Evolutionary conservation across 2,797 vertebrate species (phyloP), one percentile per base, ranked within the genome.

Genomic region (Typhlichthys subterraneus): DNA sequence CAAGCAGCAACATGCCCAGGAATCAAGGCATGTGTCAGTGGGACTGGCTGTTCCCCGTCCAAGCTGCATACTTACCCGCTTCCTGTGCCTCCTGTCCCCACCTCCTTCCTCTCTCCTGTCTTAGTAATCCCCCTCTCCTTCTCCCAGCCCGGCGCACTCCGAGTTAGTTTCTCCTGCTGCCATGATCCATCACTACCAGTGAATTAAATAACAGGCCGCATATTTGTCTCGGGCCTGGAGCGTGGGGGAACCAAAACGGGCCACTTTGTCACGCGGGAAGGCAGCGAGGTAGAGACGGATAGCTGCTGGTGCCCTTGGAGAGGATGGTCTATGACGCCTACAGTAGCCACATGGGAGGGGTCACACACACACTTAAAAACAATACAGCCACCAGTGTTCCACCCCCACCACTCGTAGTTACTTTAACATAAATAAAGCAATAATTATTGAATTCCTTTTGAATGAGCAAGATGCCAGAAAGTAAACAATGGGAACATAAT

Each of bases 401-500:
- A 82, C 86, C 81, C 85, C 82, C 77, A 91, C 87, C 95, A 95
- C 95, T 96, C 94, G 93, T 92, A 94, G 93, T 94, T 94, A 94
- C 95, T 95, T 96, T 96, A 97, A 96, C 95, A 96, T 96, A 98
- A 98, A 96, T 97, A 97, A 97, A 96, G 96, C 96, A 97, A 99
- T 98, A 97, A 97, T 98, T 98, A 99, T 98, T 95, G 97, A 96
- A 97, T 97, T 98, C 95, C 94, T 90, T 97, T 97, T 94, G 95
- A 98, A 97, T 97, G 95, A 97, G 95, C 91, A 96, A 96, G 96
- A 96, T 95, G 93, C 95, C 95, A 93, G 95, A 97, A 98, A 97
- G 96, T 98, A 99, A 98, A 98, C 96, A 98, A 99, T 97, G 94
- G 94, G 94, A 95, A 95, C 95, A 97, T 98, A 99, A 99, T 98